phyloP scores from a whole-genome alignment of 1,140 invertebrate species.

The Scaptodrosophila lebanonensis region DNA sequence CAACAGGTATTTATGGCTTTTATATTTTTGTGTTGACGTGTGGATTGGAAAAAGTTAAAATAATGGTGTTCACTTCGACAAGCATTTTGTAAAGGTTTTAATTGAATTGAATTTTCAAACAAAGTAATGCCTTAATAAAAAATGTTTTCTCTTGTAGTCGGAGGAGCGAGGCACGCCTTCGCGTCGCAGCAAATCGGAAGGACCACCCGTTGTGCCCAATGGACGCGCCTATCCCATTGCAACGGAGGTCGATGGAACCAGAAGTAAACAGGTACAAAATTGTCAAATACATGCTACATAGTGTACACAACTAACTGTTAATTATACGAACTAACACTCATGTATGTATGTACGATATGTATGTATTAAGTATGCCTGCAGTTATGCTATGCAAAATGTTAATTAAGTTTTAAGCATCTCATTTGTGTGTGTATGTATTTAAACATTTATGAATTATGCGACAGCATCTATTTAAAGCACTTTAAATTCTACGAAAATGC shows the following conservation, averaged over 20 bases:
- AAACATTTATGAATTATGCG: neutral
- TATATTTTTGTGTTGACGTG: too few relatives aligned
- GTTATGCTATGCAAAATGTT: conserved; percentile 7
- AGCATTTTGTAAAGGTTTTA: too few relatives aligned
- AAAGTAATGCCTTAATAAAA: too few relatives aligned
- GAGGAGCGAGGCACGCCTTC: conserved; percentile 79
- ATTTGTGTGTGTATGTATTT: conserved; percentile 2
- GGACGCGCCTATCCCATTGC: conserved; percentile 77
- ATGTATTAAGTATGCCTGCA: conserved; percentile 15
- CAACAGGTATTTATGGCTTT: too few relatives aligned
- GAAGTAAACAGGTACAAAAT: conserved; percentile 76
- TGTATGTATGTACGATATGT: conserved; percentile 18
- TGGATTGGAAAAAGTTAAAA: too few relatives aligned
- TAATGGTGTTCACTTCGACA: too few relatives aligned
- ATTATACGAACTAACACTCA: conserved; percentile 9
- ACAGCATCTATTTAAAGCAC: too few relatives aligned
- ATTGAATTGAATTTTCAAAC: conserved; percentile 74
- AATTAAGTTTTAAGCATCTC: neutral
- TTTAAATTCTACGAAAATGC: too few relatives aligned
- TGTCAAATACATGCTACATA: conserved; percentile 30
- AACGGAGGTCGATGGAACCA: conserved; percentile 77
- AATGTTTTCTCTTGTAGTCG: conserved; percentile 79
- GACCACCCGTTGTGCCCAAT: conserved; percentile 80
- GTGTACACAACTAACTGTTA: neutral
- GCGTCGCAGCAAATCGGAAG: conserved; percentile 85